Conservation (phyloP, 2,113 vertebrate genomes). For the Reinhardtius hippoglossoides region DNA sequence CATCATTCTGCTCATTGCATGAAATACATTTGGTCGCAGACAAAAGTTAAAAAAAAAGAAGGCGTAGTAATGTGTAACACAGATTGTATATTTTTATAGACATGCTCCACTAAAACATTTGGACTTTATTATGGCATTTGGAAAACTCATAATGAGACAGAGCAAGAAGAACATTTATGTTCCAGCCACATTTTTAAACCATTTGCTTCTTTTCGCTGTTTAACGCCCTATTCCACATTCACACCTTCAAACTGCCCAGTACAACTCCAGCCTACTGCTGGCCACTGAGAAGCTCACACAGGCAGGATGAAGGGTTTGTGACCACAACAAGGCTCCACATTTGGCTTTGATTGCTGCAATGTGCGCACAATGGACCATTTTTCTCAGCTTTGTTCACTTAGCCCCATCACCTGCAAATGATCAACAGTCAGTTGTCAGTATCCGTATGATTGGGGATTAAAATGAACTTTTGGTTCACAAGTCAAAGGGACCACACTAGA, state of each 20-base stretch:
- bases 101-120: slow-evolving; percentile 44
- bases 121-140: slow-evolving; percentile 39
- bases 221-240: slow-evolving; percentile 24
- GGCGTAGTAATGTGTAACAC: slow-evolving; percentile 31
- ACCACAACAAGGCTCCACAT: slow-evolving; percentile 56
- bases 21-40: slow-evolving; percentile 29
- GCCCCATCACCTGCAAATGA: slow-evolving; percentile 47
- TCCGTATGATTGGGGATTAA: slow-evolving; percentile 5
- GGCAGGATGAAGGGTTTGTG: slow-evolving; percentile 28
- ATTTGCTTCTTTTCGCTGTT: too few species aligned
- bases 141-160: slow-evolving; percentile 28
- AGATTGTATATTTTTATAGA: slow-evolving; percentile 54
- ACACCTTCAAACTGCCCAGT: slow-evolving; percentile 19
- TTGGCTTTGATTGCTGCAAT: slow-evolving; percentile 51
- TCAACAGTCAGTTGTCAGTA: slow-evolving; percentile 21
- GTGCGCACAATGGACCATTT: slow-evolving; percentile 17
- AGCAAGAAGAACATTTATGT: slow-evolving; percentile 19
- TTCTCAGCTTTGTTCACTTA: slow-evolving; percentile 26
- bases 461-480: slow-evolving; percentile 37
- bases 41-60: slow-evolving; percentile 26
- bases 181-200: slow-evolving; percentile 29
- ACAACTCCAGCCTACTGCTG: background rate
- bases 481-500: slow-evolving; percentile 36
- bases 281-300: slow-evolving; percentile 10
- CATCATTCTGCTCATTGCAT: slow-evolving; percentile 35